Conservation (phyloP, 1,140 invertebrate species). For the Wasmannia auropunctata region DNA sequence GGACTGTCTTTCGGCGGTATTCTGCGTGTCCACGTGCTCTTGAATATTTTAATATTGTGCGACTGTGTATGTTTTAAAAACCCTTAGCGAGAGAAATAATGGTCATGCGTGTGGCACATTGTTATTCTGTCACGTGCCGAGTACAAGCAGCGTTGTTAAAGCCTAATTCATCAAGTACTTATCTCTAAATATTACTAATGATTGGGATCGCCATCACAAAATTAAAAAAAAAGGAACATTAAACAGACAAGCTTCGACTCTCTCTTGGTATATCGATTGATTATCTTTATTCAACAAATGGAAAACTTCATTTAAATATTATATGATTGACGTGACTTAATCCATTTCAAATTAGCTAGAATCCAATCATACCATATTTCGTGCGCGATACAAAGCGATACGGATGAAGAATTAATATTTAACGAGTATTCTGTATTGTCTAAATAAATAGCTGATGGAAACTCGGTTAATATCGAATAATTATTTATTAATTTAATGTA, state of each 20-base stretch:
- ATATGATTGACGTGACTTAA: neutral
- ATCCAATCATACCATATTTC: neutral
- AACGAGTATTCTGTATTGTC: neutral
- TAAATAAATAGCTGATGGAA: neutral
- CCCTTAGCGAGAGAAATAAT: neutral
- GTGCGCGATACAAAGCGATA: neutral
- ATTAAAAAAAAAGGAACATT: neutral
- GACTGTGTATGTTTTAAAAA: neutral
- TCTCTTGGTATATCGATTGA: neutral
- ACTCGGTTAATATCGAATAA: neutral
- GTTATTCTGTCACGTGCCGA: slow-evolving; percentile 19
- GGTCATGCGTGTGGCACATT: neutral
- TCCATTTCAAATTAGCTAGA: neutral
- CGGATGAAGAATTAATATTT: neutral
- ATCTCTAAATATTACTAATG: slow-evolving; percentile 19
- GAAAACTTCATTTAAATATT: neutral
- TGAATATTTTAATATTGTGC: slow-evolving; percentile 15
- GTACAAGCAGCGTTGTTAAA: neutral
- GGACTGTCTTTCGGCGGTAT: slow-evolving; percentile 14
- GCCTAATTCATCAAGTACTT: neutral
- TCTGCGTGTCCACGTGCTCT: slow-evolving; percentile 1
- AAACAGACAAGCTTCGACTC: neutral
- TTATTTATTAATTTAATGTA: slow-evolving; percentile 13
- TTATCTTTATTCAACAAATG: neutral
- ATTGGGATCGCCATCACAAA: neutral